Percentiles rank a stretch among this genome's conserved stretches.
These are phyloP conservation scores for Resseliella maxima DNA, from an alignment of 2,888 invertebrate genomes.

Conservation along the genomic window DNA sequence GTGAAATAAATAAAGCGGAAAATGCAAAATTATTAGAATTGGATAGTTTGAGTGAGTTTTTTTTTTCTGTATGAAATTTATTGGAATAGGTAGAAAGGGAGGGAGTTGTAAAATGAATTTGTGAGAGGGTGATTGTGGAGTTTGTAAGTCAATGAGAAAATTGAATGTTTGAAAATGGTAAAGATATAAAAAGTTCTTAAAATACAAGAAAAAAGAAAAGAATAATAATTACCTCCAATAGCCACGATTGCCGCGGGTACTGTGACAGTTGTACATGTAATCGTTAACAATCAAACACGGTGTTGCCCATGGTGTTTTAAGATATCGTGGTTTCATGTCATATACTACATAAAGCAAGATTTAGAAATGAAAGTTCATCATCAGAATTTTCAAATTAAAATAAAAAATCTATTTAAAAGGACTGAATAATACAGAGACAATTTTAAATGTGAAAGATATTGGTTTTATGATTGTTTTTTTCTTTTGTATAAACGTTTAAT, in stretches of 20 bases:
- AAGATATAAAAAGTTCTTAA: no score
- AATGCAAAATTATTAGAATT: not conserved
- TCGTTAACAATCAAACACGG: constrained; percentile 66
- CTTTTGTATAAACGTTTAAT: no score
- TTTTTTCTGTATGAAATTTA: no score
- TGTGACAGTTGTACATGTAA: constrained; percentile 67
- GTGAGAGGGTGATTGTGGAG: no score
- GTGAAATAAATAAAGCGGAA: not conserved
- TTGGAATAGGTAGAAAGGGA: no score
- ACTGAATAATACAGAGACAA: not conserved
- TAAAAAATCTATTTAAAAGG: not conserved
- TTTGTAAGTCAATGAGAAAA: no score
- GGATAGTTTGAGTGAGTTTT: not conserved
- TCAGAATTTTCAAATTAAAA: not conserved
- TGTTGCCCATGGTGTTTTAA: constrained; percentile 68
- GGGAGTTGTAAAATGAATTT: no score
- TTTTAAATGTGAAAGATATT: not conserved
- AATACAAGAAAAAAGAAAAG: not conserved
- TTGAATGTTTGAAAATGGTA: no score
- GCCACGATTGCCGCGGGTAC: constrained; percentile 66
- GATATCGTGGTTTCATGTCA: constrained; percentile 63
- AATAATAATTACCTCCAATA: constrained; percentile 63
- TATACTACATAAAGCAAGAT: not conserved
- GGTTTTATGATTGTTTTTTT: no score
- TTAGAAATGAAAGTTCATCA: not conserved